These are phyloP conservation scores for Toxonevra muliebris DNA, from an alignment of 2,888 invertebrate genomes.

Conservation along the genomic window DNA sequence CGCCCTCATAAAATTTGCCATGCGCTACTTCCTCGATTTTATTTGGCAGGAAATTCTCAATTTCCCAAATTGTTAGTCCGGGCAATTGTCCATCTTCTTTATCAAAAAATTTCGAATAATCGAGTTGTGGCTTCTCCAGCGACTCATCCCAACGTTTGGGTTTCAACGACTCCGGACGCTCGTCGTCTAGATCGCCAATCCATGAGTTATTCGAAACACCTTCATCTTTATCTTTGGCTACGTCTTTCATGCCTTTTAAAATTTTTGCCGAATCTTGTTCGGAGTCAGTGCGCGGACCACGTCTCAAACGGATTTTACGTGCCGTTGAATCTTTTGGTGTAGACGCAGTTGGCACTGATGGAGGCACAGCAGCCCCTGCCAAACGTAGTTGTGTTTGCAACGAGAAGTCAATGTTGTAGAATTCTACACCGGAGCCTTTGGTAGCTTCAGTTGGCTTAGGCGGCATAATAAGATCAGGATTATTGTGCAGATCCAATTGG, in stretches of 20 bases:
- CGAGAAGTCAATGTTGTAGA: conserved; percentile 99
- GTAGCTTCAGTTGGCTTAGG: conserved; percentile 89
- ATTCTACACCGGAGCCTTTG: conserved; percentile 84
- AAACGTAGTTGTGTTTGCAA: conserved; percentile 91
- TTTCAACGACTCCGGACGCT: conserved; percentile 71
- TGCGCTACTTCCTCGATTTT: conserved; percentile 92
- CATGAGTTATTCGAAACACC: conserved; percentile 68
- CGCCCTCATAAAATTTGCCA: conserved; percentile 98
- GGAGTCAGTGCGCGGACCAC: conserved; percentile 82
- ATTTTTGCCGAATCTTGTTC: conserved; percentile 90
- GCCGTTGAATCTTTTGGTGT: conserved; percentile 91
- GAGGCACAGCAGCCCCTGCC: conserved; percentile 88
- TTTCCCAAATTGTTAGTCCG: conserved; percentile 97
- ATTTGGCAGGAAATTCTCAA: conserved; percentile 98
- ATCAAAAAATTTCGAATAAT: conserved; percentile 97
- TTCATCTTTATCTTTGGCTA: conserved; percentile 76
- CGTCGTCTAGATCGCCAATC: conserved; percentile 65
- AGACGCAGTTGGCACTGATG: conserved; percentile 73
- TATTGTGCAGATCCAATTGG: conserved; percentile 89
- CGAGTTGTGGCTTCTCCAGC: conserved; percentile 91
- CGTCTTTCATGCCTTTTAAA: conserved; percentile 77
- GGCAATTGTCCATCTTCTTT: conserved; percentile 93
- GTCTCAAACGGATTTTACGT: conserved; percentile 87
- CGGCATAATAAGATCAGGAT: conserved; percentile 96
- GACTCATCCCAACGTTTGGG: conserved; percentile 97